These are phyloP conservation scores for Sturnus vulgaris DNA, from an alignment of 2,113 vertebrate genomes.

Conservation along the genomic window DNA sequence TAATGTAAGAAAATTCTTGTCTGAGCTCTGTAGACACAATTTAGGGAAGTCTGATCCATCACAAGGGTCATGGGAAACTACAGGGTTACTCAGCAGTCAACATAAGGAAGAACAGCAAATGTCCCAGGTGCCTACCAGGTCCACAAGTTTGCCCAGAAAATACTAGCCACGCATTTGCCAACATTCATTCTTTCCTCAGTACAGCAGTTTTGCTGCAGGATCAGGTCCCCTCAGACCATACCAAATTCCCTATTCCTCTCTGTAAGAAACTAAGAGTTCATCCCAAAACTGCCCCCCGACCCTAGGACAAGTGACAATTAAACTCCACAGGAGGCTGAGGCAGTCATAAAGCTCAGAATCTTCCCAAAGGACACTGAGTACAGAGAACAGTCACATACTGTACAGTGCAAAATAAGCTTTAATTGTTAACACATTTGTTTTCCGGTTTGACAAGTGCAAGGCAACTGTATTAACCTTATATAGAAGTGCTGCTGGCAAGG, in stretches of 20 bases:
- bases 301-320: not conserved
- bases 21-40: not conserved
- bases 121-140: not conserved
- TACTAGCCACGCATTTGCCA: not conserved
- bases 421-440: conserved; percentile 41
- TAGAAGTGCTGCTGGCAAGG: not conserved
- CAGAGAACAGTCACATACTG: not conserved
- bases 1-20: not conserved
- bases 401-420: not conserved
- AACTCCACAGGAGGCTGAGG: not conserved
- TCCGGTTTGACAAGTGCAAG: conserved; percentile 20
- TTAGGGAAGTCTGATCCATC: not conserved
- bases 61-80: not conserved
- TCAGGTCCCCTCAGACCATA: not conserved
- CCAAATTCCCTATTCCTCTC: not conserved
- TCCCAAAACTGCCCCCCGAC: not conserved
- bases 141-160: conserved; percentile 4
- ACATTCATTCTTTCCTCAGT: not conserved
- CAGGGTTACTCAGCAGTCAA: not conserved
- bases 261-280: not conserved
- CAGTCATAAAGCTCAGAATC: not conserved
- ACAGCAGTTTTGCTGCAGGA: not conserved
- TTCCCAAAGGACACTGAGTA: not conserved
- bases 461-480: conserved; percentile 29
- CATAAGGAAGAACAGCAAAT: not conserved